Conservation (phyloP, 2,888 invertebrate genomes). For the Caenorhabditis sp. region DNA sequence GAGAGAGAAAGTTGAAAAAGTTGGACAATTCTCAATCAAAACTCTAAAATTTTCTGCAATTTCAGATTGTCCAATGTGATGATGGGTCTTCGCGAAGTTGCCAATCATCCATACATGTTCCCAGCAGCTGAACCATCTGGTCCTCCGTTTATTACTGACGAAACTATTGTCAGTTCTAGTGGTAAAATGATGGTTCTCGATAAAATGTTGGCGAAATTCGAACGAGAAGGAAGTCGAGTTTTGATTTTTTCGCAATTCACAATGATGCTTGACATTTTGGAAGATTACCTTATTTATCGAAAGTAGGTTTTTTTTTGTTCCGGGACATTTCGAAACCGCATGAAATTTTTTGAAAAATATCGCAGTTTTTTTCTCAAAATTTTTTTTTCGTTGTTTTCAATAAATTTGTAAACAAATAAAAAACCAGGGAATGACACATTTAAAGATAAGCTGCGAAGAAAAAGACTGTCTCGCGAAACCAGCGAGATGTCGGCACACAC, state of each 20-base stretch:
- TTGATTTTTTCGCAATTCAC: constrained; percentile 17
- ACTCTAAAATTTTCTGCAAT: background rate
- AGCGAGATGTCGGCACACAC: no score
- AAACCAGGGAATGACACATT: no score
- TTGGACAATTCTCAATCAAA: background rate
- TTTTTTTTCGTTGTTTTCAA: no score
- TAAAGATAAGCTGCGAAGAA: no score
- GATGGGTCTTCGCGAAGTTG: constrained; percentile 15
- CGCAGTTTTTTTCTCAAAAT: no score
- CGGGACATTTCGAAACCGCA: no score
- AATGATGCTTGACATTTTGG: constrained; percentile 18
- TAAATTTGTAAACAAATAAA: no score
- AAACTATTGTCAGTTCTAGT: constrained; percentile 4
- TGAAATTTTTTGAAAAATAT: no score
- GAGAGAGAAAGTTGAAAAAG: background rate
- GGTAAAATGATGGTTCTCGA: constrained; percentile 17
- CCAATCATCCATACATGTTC: constrained; percentile 19
- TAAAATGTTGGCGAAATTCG: constrained; percentile 13
- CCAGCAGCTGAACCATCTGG: constrained; percentile 18
- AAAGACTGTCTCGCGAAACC: no score
- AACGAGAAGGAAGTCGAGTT: constrained; percentile 4
- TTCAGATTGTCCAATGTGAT: constrained; percentile 3
- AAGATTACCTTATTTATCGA: constrained; percentile 6
- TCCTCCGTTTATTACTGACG: constrained; percentile 14
- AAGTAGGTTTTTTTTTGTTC: background rate